phyloP scores from a whole-genome alignment of 1,140 invertebrate genomes.

The Hyles vespertilio region DNA sequence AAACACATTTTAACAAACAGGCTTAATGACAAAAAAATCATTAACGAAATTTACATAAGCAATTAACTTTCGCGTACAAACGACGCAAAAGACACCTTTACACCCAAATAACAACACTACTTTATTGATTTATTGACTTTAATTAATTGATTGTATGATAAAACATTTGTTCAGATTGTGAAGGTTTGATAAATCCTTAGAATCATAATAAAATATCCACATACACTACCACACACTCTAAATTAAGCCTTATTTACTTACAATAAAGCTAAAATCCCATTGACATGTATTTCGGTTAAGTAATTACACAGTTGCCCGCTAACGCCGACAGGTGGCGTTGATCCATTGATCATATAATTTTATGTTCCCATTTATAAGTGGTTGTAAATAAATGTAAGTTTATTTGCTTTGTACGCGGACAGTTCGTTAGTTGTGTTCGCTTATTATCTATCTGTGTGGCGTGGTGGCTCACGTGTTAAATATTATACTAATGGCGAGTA shows the following conservation, averaged over 20 bases:
- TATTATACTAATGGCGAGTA: too few relatives aligned
- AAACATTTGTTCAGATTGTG: conserved; percentile 10
- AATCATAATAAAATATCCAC: conserved; percentile 8
- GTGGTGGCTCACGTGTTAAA: too few relatives aligned
- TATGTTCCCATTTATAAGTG: conserved; percentile 27
- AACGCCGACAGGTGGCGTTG: conserved; percentile 28
- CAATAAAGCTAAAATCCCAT: background rate
- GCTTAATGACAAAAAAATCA: background rate
- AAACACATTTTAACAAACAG: too few relatives aligned
- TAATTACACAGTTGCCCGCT: conserved; percentile 21
- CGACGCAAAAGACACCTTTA: conserved; percentile 11
- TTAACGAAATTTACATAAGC: background rate
- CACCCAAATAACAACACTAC: conserved; percentile 7
- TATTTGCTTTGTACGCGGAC: conserved; percentile 19
- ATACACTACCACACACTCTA: background rate
- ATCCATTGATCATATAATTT: conserved; percentile 38
- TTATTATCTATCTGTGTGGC: conserved; percentile 6
- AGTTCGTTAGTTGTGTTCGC: conserved; percentile 7
- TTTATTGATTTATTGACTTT: conserved; percentile 24
- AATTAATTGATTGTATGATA: conserved; percentile 26
- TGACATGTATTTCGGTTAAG: conserved; percentile 1
- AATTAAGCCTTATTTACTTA: background rate
- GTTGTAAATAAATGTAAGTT: conserved; percentile 25
- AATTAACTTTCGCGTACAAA: background rate
- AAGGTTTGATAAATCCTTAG: conserved; percentile 17